Conservation (phyloP, 2,113 vertebrate genomes). For the Pogonocichla stellata region DNA sequence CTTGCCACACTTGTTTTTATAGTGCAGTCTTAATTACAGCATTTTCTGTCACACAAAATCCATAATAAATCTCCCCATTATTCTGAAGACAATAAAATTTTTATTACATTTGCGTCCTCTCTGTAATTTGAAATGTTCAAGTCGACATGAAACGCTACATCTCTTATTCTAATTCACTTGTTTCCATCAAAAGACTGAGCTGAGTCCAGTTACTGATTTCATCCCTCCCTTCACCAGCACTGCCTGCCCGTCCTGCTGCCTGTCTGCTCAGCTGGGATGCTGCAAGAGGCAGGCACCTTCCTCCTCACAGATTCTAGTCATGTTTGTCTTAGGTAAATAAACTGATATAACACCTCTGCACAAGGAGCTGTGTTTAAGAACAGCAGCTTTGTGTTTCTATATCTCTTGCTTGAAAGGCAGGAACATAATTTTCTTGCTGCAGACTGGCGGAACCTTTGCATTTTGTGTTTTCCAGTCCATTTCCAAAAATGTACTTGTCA, state of each 20-base stretch:
- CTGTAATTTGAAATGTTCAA: background rate
- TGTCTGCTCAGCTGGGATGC: background rate
- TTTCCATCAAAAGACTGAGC: background rate
- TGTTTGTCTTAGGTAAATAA: background rate
- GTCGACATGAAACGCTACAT: background rate
- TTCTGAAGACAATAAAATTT: constrained; percentile 4
- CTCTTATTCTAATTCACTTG: background rate
- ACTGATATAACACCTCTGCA: background rate
- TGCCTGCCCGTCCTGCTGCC: background rate
- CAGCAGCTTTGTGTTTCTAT: background rate
- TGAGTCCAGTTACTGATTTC: background rate
- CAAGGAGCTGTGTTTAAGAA: background rate
- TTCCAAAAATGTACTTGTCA: background rate
- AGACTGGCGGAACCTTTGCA: background rate
- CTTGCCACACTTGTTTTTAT: background rate
- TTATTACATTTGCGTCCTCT: background rate
- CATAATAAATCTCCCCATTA: background rate
- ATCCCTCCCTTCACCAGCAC: background rate
- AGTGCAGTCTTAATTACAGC: background rate
- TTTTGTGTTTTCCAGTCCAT: background rate
- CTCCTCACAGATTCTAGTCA: background rate
- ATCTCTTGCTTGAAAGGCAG: background rate
- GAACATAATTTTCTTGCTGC: background rate
- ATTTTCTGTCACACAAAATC: background rate
- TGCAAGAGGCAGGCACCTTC: background rate